phyloP scores from a whole-genome alignment of 2,797 vertebrate genomes.

The Channa striata region DNA sequence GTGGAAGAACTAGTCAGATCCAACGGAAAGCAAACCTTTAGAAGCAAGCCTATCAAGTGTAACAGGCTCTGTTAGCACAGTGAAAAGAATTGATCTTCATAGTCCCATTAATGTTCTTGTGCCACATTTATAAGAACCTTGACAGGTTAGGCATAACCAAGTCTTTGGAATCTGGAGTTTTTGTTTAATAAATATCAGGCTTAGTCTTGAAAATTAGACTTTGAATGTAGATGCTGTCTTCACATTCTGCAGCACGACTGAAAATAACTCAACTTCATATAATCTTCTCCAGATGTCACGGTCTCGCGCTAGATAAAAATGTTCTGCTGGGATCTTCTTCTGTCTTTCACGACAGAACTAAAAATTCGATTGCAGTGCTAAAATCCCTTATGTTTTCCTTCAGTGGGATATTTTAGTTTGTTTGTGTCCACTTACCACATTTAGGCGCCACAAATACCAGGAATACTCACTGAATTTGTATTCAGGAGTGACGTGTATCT shows the following conservation, averaged over 20 bases:
- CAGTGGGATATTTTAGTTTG: neutral
- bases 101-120: neutral
- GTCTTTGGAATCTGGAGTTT: conserved; percentile 13
- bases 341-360: neutral
- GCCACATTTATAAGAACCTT: neutral
- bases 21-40: too few species aligned
- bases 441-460: neutral
- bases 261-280: conserved; percentile 12
- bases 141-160: neutral
- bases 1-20: too few species aligned
- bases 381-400: neutral
- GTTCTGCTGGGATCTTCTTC: conserved; percentile 21
- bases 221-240: neutral
- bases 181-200: neutral
- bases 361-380: neutral
- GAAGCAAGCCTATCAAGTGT: too few species aligned
- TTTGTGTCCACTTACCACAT: neutral
- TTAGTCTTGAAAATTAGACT: neutral
- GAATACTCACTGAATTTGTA: neutral
- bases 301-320: conserved; percentile 11
- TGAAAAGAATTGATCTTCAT: too few species aligned
- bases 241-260: neutral
- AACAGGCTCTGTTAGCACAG: too few species aligned
- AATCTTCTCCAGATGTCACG: conserved; percentile 43
- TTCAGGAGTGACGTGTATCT: conserved; percentile 1